These are phyloP conservation scores for Idaea dimidiata DNA, from an alignment of 2,888 invertebrate genomes.

Conservation along the genomic window DNA sequence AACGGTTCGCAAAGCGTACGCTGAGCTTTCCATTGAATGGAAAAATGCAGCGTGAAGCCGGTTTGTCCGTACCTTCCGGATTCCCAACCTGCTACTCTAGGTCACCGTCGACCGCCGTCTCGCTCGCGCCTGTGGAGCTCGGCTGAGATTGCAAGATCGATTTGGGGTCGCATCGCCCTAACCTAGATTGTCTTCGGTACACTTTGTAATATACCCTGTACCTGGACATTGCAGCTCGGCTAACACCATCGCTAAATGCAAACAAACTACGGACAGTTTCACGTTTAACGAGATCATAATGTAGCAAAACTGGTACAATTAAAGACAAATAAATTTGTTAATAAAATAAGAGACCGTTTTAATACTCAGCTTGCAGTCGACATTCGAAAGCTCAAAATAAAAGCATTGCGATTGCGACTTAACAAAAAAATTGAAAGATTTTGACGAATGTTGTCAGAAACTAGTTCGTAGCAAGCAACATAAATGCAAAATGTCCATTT, in stretches of 20 bases:
- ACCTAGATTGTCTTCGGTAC: slow-evolving; percentile 70
- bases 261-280: slow-evolving; percentile 5
- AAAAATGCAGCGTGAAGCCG: slow-evolving; percentile 77
- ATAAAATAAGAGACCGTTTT: background rate
- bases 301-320: background rate
- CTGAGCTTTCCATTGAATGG: slow-evolving; percentile 78
- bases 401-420: background rate
- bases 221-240: slow-evolving; percentile 18
- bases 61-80: slow-evolving; percentile 77
- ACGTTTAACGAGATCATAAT: background rate
- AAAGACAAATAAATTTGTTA: background rate
- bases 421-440: background rate
- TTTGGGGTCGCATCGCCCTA: slow-evolving; percentile 79
- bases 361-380: background rate
- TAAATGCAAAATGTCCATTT: background rate
- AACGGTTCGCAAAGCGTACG: slow-evolving; percentile 54
- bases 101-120: slow-evolving; percentile 57
- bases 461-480: background rate
- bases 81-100: slow-evolving; percentile 80
- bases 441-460: background rate
- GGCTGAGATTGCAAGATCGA: slow-evolving; percentile 61
- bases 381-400: background rate
- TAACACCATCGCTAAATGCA: slow-evolving; percentile 10
- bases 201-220: slow-evolving; percentile 52
- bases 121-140: slow-evolving; percentile 53